Evolutionary conservation across 2,113 vertebrate species (phyloP).

Genomic region (Crotophaga sulcirostris): DNA sequence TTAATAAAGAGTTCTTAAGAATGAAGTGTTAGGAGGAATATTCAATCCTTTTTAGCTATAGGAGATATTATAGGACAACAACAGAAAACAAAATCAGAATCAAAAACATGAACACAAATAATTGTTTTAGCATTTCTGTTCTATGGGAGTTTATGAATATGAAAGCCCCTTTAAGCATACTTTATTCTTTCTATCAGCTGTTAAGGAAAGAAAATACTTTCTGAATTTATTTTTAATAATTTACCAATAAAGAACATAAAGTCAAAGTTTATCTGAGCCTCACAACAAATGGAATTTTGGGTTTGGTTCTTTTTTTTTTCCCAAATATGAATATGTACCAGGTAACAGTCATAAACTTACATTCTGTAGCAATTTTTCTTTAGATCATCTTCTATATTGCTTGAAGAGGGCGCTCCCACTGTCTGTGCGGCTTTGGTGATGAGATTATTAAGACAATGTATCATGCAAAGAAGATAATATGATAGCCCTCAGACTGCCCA

Average conservation of each 20-base stretch:
- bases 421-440: neutral
- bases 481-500: neutral
- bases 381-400: neutral
- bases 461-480: neutral
- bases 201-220: neutral
- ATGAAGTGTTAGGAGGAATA: neutral
- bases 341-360: neutral
- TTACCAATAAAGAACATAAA: neutral
- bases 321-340: neutral
- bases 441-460: neutral
- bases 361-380: neutral
- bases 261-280: neutral
- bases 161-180: neutral
- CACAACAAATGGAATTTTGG: fast-evolving
- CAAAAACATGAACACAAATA: neutral
- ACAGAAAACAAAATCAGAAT: neutral
- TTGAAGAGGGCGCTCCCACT: neutral
- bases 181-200: neutral
- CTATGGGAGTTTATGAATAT: neutral
- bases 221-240: neutral
- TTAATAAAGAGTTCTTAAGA: constrained; percentile 19
- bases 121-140: neutral
- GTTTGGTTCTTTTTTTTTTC: neutral
- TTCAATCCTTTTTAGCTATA: neutral
- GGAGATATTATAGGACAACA: neutral